Percentiles rank a stretch among this genome's conserved stretches.
These are phyloP conservation scores for Ectemnius lituratus DNA, from an alignment of 2,888 invertebrate species.

Conservation along the genomic window DNA sequence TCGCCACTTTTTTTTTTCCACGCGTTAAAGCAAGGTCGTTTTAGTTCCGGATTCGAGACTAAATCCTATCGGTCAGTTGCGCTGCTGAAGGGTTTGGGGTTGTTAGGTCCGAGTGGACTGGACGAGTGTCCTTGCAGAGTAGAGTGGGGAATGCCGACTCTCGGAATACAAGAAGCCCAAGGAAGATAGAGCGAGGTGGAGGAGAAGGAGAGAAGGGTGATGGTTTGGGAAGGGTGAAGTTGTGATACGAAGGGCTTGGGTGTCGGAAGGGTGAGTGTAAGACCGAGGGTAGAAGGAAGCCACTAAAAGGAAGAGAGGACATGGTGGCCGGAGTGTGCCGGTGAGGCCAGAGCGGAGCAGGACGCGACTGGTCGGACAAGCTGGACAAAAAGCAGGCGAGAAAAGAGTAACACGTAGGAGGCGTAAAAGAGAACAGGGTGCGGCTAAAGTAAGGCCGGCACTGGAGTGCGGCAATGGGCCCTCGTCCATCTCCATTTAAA, in stretches of 20 bases:
- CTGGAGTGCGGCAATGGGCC: constrained; percentile 47
- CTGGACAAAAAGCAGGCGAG: neutral
- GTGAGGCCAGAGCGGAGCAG: neutral
- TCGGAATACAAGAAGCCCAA: constrained; percentile 27
- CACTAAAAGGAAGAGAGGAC: neutral
- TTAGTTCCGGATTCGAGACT: constrained; percentile 22
- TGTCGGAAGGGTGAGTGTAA: neutral
- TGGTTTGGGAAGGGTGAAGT: neutral
- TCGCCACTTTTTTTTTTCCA: neutral
- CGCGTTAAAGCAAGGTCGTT: constrained; percentile 26
- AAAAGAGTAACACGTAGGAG: neutral
- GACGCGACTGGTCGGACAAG: too few relatives aligned
- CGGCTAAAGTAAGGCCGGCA: constrained; percentile 39
- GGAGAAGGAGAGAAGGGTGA: constrained; percentile 16
- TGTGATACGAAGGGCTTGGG: neutral
- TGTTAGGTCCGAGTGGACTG: constrained; percentile 37
- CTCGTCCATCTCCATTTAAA: constrained; percentile 70
- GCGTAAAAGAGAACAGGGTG: constrained; percentile 11
- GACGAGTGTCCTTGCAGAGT: constrained; percentile 22
- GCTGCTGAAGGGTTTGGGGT: constrained; percentile 8
- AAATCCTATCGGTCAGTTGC: constrained; percentile 24
- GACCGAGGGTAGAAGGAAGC: constrained; percentile 2
- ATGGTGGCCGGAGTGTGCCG: neutral
- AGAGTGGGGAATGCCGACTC: constrained; percentile 18
- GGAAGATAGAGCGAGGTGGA: constrained; percentile 8